Evolutionary conservation across 2,797 vertebrate species (phyloP), one percentile per base, ranked within the genome.

Genomic region (Myotis daubentonii): DNA sequence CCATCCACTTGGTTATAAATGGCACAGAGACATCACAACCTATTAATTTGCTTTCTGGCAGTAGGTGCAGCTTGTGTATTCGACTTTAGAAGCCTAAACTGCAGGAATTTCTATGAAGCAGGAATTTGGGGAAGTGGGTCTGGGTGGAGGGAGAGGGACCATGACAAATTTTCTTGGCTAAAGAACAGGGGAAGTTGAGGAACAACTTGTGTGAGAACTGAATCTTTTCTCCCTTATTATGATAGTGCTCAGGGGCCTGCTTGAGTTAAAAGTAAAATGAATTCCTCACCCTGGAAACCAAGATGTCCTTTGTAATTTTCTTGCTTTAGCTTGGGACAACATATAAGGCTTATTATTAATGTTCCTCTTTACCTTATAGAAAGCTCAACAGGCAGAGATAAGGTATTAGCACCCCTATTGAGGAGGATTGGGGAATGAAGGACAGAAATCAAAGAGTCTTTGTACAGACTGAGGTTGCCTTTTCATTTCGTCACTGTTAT

Each of bases 201-300:
- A 60, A 86, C 49, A 84, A 94, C n/a, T 83, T 85, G 36, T 51
- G 20, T 22, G 62, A 76, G 78, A 87, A 81, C 3, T 87, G n/a
- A 80, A 55, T 91, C 30, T 72, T 81, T 90, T 91, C 22, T 70
- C 8, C 17, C 30, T 80, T 72, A 66, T 94, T 93, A 62, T 62
- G 44, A 84, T 78, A 91, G 70, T 81, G 91, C 81, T 90, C 72
- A 80, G 60, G 38, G 41, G 60, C 13, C 85, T 89, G 28, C n/a
- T 57, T 87, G 75, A 93, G 60, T 95, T 93, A 85, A 82, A 95
- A 94, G 51, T 81, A 72, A 92, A 88, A 93, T 84, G 33, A 95
- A 92, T 90, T 78, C 33, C 13, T 92, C 36, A 80, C 78, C 78
- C 84, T 87, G 28, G 86, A 93, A 36, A 90, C 23, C 20, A 51